Evolutionary conservation across 2,113 vertebrate genomes (phyloP).

Genomic region (Casuarius casuarius): DNA sequence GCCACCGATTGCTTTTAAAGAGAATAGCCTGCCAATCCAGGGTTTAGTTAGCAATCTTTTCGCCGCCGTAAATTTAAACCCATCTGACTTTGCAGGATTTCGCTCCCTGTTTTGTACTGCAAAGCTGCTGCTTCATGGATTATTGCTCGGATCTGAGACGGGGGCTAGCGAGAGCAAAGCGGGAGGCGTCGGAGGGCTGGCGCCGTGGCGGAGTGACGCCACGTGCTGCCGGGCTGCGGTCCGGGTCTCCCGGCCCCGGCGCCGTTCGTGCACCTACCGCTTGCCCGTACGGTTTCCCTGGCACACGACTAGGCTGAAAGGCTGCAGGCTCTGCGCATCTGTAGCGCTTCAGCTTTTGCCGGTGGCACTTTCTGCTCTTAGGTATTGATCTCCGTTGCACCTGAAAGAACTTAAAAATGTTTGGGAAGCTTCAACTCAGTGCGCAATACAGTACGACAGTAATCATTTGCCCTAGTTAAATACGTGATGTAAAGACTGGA

Average conservation of each 20-base stretch:
- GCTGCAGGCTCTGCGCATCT: not conserved
- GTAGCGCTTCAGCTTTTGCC: not conserved
- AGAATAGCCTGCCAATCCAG: not conserved
- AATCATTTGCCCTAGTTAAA: constrained; percentile 18
- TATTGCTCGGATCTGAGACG: not conserved
- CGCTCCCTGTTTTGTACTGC: not conserved
- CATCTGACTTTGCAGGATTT: not conserved
- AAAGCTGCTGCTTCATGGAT: not conserved
- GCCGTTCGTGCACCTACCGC: not conserved
- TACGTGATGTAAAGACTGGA: not conserved
- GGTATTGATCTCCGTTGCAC: not conserved
- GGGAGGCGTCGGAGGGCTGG: not conserved
- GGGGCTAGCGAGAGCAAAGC: not conserved
- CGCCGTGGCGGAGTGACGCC: not conserved
- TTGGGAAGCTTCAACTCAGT: not conserved
- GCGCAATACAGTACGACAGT: not conserved
- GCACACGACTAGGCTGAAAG: not conserved
- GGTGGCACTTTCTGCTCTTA: not conserved
- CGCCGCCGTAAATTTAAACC: not conserved
- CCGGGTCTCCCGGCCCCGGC: not conserved
- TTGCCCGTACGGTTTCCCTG: not conserved
- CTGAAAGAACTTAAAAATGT: not conserved
- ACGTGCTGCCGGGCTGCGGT: not conserved
- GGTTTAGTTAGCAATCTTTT: not conserved
- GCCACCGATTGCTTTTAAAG: not conserved